Evolutionary conservation across 2,113 vertebrate species (phyloP), one percentile per base, ranked within the genome.

Genomic region (Varanus salvator): DNA sequence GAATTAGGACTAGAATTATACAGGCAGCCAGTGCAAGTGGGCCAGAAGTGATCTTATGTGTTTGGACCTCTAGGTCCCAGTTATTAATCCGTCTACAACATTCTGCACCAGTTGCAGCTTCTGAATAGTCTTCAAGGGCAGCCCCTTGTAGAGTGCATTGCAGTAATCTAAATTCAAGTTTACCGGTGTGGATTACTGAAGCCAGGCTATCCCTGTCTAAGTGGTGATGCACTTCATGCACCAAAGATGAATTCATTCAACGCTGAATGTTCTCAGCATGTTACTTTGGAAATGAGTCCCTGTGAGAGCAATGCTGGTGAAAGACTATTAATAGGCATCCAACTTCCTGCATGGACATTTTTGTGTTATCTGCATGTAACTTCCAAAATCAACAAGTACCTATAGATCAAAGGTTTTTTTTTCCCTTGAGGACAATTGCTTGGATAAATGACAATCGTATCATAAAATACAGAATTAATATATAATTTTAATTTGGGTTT

Each of bases 341-440:
- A 2, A 57, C 38, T 66, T 34, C 34, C 6, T 64, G 17, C 21
- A 27, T 3, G 83, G 25, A 44, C 4, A 14, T 72, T 48, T 48
- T 7, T 8, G 27, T 76, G 34, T 52, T 83, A 74, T 48, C 84
- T 38, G 60, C 38, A 50, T 50, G 6, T 48, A 48, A 15, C 11
- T 83, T 84, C 71, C 34, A 52, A 84, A 84, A 89, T 5, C 48
- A 34, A 80, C 27, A 15, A 44, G 11, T 52, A 82, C n/a, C 23
- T 82, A 27, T 48, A 83, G 25, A 44, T 60, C 21, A 54, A 88
- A 72, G 80, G 64, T 64, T 90, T 48, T 82, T 83, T 92, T 88
- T n/a, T 1, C 87, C 60, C 38, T 44, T 44, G 38, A 85, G 68
- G 72, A 64, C 4, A 85, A 23, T 87, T 52, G 76, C 23, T 1